A percentile compares a stretch with the other conserved stretches of the same genome.
Evolutionary conservation across 2,797 vertebrate genomes (phyloP).

Genomic region (Heterohyrax brucei): DNA sequence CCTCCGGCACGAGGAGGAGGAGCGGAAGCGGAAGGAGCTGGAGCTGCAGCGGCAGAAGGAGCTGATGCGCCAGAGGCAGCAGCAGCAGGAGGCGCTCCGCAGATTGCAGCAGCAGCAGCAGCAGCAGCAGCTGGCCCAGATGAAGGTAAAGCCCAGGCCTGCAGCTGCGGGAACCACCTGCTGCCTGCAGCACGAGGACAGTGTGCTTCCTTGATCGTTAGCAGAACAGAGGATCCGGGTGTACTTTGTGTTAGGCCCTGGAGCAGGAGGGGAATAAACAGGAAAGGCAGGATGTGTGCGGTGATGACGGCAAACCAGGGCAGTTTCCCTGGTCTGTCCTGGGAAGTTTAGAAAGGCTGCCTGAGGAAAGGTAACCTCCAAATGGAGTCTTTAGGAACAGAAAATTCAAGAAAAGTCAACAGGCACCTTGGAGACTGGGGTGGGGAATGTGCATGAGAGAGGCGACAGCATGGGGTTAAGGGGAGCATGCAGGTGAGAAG

Average conservation of each 20-base stretch:
- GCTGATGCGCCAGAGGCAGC: constrained; percentile 96
- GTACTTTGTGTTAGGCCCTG: not conserved
- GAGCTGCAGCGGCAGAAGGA: constrained; percentile 97
- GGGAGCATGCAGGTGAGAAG: not conserved
- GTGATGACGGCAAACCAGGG: not conserved
- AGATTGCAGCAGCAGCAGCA: constrained; percentile 96
- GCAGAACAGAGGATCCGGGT: not conserved
- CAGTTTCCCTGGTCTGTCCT: not conserved
- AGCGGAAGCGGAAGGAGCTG: constrained; percentile 93
- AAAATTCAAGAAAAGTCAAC: not conserved
- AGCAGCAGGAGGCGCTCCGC: constrained; percentile 97
- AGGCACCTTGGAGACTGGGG: not conserved
- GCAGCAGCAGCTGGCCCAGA: constrained; percentile 97
- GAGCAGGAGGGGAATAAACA: not conserved
- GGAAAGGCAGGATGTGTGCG: not conserved
- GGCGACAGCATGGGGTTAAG: not conserved
- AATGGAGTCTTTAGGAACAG: not conserved
- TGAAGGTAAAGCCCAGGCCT: constrained; percentile 93
- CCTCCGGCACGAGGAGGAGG: constrained; percentile 91
- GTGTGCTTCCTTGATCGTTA: not conserved
- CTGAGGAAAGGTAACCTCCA: not conserved
- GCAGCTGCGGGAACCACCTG: not conserved
- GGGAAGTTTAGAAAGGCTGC: not conserved
- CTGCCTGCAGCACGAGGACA: not conserved
- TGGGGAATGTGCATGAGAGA: not conserved